phyloP scores from a whole-genome alignment of 53 echinoderm and acorn worm species.

The Crossaster papposus region DNA sequence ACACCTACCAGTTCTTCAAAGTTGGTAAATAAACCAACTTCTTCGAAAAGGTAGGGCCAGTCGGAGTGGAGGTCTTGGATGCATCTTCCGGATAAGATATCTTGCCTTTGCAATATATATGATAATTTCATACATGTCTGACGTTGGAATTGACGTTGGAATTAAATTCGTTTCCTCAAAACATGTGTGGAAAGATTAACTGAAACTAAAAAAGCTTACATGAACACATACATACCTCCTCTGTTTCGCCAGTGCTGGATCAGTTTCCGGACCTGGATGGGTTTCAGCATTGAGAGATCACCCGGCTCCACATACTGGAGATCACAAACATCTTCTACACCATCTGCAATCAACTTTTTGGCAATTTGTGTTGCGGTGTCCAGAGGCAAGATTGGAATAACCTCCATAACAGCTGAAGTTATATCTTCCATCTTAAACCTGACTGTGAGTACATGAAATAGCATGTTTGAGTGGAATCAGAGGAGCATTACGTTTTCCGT shows the following conservation, averaged over 20 bases:
- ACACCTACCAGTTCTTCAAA: no score
- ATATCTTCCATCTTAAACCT: conserved; percentile 31
- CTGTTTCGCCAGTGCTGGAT: conserved; percentile 37
- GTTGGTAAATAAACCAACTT: no score
- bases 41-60: no score
- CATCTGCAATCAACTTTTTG: conserved; percentile 3
- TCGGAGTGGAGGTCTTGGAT: no score
- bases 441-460: conserved; percentile 9
- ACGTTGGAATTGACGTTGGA: no score
- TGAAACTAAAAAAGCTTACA: no score
- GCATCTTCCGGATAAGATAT: no score
- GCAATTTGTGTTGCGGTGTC: conserved; percentile 20
- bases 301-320: conserved; percentile 27
- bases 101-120: no score
- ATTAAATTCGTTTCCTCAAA: no score
- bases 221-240: no score
- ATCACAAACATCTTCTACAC: conserved; percentile 26
- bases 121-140: no score
- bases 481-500: conserved; percentile 25
- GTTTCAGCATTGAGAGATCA: conserved; percentile 55
- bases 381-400: conserved; percentile 12
- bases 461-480: conserved; percentile 46
- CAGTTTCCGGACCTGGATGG: conserved; percentile 52
- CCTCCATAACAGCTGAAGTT: conserved; percentile 11
- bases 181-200: no score